A percentile compares a stretch with the other conserved stretches of the same genome.
Evolutionary conservation across 2,113 vertebrate species (phyloP).

Genomic region (Arothron firmamentum): DNA sequence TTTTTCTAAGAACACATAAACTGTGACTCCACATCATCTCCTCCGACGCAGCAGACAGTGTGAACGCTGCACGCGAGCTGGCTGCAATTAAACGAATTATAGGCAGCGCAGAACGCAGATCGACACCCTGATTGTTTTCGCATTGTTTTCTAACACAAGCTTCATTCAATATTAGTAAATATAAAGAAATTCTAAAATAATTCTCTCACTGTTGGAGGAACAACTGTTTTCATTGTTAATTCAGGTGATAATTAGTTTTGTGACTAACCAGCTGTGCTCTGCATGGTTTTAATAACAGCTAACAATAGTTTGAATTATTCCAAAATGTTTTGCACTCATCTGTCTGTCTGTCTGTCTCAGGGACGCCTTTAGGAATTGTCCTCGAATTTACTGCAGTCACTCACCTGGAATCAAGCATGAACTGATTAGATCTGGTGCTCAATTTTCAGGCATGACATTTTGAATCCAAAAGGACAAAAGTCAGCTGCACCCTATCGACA

Average conservation of each 20-base stretch:
- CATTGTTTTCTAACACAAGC: too few relatives aligned
- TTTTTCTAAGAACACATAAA: conserved; percentile 27
- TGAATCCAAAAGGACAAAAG: not conserved
- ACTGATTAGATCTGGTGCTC: not conserved
- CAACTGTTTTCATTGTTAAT: too few relatives aligned
- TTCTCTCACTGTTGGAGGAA: too few relatives aligned
- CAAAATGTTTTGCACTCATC: too few relatives aligned
- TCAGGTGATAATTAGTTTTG: too few relatives aligned
- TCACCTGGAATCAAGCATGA: not conserved
- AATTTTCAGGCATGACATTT: not conserved
- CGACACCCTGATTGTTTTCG: too few relatives aligned
- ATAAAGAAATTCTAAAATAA: too few relatives aligned
- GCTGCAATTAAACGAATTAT: conserved; percentile 30
- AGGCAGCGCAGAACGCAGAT: too few relatives aligned
- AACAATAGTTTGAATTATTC: too few relatives aligned
- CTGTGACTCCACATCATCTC: conserved; percentile 18
- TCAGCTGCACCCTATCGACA: not conserved
- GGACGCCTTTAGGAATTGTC: not conserved
- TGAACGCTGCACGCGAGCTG: conserved; percentile 24
- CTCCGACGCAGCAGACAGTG: conserved; percentile 19
- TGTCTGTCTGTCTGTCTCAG: not conserved
- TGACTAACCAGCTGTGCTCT: too few relatives aligned
- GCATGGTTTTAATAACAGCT: too few relatives aligned
- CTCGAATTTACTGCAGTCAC: not conserved
- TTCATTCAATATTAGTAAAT: too few relatives aligned